Evolutionary conservation across 2,888 invertebrate genomes (phyloP), one percentile per base, ranked within the genome.

Genomic region (Hydriomena furcata): DNA sequence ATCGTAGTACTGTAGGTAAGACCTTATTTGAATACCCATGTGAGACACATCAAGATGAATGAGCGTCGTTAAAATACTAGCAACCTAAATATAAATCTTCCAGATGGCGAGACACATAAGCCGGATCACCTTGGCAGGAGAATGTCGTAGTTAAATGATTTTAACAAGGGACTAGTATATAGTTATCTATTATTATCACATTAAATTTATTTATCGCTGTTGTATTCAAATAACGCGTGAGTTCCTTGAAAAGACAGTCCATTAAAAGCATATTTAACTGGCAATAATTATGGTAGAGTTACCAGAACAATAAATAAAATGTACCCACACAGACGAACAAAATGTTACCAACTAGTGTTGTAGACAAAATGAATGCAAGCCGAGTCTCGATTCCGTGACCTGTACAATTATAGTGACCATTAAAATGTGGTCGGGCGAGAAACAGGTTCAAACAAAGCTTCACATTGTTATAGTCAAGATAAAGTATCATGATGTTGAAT

Each of bases 91-190:
- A 37, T 55, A 13, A 7, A n/a, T n/a, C 41, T 41, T 52, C 55
- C 47, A 52, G 52, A 50, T 47, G 49, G 30, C 27, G 43, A 55
- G 66, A 17, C 17, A 69, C 68, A 70, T 57, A 53, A 68, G 65
- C 65, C 28, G 7, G 73, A 63, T 72, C 61, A 68, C 73, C 73
- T 73, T 73, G 73, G 54, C 43, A 47, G 24, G 32, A 63, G 70
- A 73, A 72, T 72, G 70, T 66, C 63, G 27, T 27, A 11, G 60
- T 34, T 57, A 21, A 17, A 52, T 36, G 31, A 3, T 13, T 31
- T 13, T 31, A 31, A 31, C 12, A 31, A 13, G 31, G 31, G 31
- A 17, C 17, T 17, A 3, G n/a, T 17, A 17, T 17, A 4, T 17
- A 17, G 17, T 2, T 13, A 31, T 31, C 13, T 13, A 31, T 31